These are phyloP conservation scores for Taurulus bubalis DNA, from an alignment of 2,113 vertebrate species.

Conservation along the genomic window DNA sequence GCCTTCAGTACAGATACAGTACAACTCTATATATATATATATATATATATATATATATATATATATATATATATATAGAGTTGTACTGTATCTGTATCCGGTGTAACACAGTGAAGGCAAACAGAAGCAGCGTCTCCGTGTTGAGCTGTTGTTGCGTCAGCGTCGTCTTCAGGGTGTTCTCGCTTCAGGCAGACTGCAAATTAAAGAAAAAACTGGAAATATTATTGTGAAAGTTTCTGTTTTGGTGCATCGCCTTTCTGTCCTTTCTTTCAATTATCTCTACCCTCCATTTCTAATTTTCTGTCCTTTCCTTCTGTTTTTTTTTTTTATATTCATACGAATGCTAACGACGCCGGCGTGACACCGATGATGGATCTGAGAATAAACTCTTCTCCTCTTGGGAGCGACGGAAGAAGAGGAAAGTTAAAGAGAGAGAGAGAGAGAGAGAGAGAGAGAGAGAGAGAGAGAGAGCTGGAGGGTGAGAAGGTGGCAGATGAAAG, in stretches of 20 bases:
- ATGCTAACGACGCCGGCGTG: neutral
- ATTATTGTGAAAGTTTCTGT: slow-evolving; percentile 7
- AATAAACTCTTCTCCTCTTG: neutral
- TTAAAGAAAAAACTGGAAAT: neutral
- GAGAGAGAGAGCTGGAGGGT: neutral
- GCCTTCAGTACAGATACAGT: too few species aligned
- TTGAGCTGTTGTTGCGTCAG: slow-evolving; percentile 53
- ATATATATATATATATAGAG: too few species aligned
- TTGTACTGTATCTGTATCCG: neutral
- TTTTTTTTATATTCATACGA: neutral
- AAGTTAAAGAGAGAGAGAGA: neutral
- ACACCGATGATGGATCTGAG: slow-evolving; percentile 20
- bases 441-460: too few species aligned
- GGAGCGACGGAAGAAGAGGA: neutral
- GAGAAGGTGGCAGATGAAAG: neutral
- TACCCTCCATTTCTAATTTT: neutral
- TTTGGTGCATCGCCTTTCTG: slow-evolving; percentile 5
- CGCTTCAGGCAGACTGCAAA: slow-evolving; percentile 20
- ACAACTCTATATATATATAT: too few species aligned
- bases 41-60: too few species aligned
- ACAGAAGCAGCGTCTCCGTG: slow-evolving; percentile 14
- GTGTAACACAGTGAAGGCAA: slow-evolving; percentile 14
- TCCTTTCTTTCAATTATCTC: neutral
- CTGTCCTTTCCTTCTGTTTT: neutral
- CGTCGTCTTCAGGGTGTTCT: slow-evolving; percentile 41